Base-by-base conservation (phyloP, 2,113 vertebrate genomes). In the Poeciliopsis occidentalis region DNA sequence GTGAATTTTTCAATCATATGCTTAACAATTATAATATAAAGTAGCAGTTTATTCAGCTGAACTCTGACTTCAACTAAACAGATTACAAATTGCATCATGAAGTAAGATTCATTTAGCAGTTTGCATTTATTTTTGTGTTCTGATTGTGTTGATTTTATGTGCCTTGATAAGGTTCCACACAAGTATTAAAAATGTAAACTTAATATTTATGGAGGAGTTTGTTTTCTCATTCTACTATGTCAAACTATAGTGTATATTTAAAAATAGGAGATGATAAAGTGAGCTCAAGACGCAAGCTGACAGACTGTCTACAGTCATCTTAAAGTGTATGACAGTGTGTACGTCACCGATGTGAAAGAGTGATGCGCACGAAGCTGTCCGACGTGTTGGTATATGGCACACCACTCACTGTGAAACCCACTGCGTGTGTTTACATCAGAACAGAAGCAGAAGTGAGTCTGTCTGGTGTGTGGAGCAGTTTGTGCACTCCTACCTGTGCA, bases 401-500 rank as follows among this genome's bases (percentile, higher is more conserved):
- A 67, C 64, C 37, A 67, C 5, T 31, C 64, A 67, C 37, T 15
- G 37, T 27, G 64, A 44, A 67, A 26, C 34, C 27, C 64, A 44
- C n/a, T 67, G 64, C n/a, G n/a, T 27, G 24, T 67, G 37, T 67
- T 67, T 67, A 67, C 64, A 67, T 44, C 32, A 27, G 41, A 67
- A 67, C 29, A 67, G 37, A 67, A 67, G 64, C 37, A 41, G 64
- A 67, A 67, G 37, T 44, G 64, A 41, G 29, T n/a, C 64, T 67
- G 64, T 66, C 64, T 27, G 34, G 34, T 24, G 32, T 65, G 64
- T 66, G 64, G 22, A 39, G 34, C 32, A 64, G 63, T 64, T 30
- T 64, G 63, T 37, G 64, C 2, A 41, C 34, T 66, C 34, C 37
- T 41, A 27, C 24, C 4, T 66, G 64, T 10, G 27, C 37, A 39